phyloP scores from a whole-genome alignment of 2,113 vertebrate genomes.

The Gymnocephalus cernua region DNA sequence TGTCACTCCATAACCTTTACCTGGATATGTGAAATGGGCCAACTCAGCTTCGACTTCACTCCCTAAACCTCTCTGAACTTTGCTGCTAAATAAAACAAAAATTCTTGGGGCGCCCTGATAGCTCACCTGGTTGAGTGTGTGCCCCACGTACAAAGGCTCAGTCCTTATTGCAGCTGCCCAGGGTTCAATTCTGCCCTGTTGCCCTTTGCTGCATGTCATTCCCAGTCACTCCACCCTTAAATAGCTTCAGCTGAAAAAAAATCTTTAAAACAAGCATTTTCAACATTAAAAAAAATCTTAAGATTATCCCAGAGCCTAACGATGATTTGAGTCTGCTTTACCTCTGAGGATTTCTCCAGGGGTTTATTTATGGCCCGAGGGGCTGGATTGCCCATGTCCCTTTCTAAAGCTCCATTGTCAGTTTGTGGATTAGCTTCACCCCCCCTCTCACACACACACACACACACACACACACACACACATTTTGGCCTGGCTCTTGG shows the following conservation, averaged over 20 bases:
- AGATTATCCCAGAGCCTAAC: neutral
- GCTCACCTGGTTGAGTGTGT: too few species aligned
- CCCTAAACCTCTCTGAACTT: neutral
- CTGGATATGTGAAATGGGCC: conserved; percentile 12
- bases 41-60: neutral
- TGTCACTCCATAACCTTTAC: conserved; percentile 23
- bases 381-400: conserved; percentile 1
- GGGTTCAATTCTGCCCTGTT: too few species aligned
- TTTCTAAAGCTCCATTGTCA: conserved; percentile 27
- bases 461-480: too few species aligned
- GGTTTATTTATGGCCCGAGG: conserved; percentile 5
- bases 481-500: conserved; percentile 13
- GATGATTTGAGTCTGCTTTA: conserved; percentile 5
- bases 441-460: too few species aligned
- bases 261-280: neutral
- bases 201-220: too few species aligned
- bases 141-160: too few species aligned
- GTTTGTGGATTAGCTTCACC: conserved; percentile 20
- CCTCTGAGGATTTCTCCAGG: neutral
- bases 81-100: neutral
- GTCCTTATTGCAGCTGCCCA: too few species aligned
- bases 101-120: too few species aligned
- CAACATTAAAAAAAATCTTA: neutral
- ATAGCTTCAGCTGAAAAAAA: too few species aligned
- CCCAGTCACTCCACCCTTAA: too few species aligned